Conservation (phyloP, 30 jellyfish, hydroid and myxozoan genomes). For the Aurelia aurita region DNA sequence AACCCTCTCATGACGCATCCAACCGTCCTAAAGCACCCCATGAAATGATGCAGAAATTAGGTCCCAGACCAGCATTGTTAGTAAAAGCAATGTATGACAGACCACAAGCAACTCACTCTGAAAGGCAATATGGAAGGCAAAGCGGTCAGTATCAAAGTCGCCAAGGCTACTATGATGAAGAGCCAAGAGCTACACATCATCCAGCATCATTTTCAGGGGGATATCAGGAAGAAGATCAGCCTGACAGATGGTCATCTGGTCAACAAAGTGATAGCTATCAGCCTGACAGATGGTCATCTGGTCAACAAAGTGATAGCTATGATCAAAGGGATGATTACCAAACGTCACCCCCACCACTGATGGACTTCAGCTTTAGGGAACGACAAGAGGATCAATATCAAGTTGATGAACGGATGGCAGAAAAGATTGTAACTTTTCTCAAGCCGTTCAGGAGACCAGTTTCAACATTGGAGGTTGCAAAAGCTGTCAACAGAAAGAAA, state of each 20-base stretch:
- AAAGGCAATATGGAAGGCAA: conserved; percentile 2
- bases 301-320: background rate
- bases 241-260: background rate
- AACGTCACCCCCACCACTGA: background rate
- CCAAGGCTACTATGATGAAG: background rate
- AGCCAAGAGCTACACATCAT: background rate
- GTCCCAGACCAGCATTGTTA: conserved; percentile 29
- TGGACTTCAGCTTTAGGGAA: background rate
- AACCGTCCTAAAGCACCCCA: conserved; percentile 65
- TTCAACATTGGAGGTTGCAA: conserved; percentile 81
- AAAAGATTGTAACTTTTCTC: conserved; percentile 39
- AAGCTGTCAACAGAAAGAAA: conserved; percentile 32
- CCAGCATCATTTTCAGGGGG: background rate
- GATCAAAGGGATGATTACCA: background rate
- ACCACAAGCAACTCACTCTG: background rate
- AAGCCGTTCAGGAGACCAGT: conserved; percentile 72
- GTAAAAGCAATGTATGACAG: conserved; percentile 29
- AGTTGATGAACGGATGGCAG: conserved; percentile 32
- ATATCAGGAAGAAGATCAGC: background rate
- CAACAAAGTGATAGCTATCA: background rate
- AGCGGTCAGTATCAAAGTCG: background rate
- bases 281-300: background rate
- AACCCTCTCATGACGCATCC: too few relatives aligned
- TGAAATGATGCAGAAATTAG: conserved; percentile 34
- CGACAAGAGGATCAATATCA: background rate